Base-by-base conservation (phyloP, 2,797 vertebrate species). In the Pseudocheirus occidentalis region DNA sequence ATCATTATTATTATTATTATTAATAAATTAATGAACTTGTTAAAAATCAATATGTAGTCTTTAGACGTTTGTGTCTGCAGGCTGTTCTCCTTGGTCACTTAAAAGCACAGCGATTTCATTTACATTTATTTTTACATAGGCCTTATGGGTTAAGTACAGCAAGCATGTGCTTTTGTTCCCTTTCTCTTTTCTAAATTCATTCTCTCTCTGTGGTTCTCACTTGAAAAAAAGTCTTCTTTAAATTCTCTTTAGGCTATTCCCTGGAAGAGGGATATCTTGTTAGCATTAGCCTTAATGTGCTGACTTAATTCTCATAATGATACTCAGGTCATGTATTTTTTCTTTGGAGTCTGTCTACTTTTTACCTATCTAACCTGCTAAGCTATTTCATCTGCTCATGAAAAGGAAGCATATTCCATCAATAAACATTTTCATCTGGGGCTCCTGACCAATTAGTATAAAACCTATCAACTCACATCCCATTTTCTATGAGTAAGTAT, bases 91-190 rank as follows among this genome's bases (percentile, higher is more conserved):
- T 97, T 96, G 98, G 97, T 97, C 96, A 97, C 97, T 98, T 97
- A 98, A 98, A 98, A 95, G 98, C 97, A 97, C 98, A 98, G 98
- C 96, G 95, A 98, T 98, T 98, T 98, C 59, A 97, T 98, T 98
- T 98, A 96, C 97, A 98, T 98, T 97, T 98, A 97, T 93, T 97
- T 97, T 97, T 96, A 91, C 87, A 95, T 97, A 55, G 93, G 94
- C 97, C 92, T 97, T 97, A 94, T 92, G 93, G 98, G 95, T 97
- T 97, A 97, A 95, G 91, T 31, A 92, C 53, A 93, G n/a, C 95
- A 97, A 96, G 90, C 90, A 81, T 90, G 94, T 66, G 89, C 81
- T 95, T 96, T 93, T 96, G 97, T 97, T 97, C 97, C 92, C 94
- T 97, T 54, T 31, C 59, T 96, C 93, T 94, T 97, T 95, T 95